Conservation (phyloP, 2,113 vertebrate genomes). For the Balaenoptera acutorostrata region DNA sequence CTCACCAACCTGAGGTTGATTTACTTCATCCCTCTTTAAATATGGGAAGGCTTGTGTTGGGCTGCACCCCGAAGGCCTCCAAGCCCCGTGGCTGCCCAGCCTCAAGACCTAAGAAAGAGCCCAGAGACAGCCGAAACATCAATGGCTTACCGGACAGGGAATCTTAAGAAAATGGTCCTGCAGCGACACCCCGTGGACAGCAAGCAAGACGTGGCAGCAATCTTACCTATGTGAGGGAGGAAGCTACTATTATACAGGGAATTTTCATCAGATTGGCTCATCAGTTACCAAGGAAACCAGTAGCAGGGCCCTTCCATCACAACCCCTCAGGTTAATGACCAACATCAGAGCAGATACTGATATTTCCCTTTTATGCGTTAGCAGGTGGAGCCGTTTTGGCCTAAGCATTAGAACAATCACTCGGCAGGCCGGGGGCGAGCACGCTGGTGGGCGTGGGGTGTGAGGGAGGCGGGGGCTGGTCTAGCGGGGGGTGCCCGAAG, state of each 20-base stretch:
- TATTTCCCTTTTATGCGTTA: not conserved
- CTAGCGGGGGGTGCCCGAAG: not conserved
- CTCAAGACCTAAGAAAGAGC: no score
- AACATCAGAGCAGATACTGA: no score
- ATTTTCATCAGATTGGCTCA: not conserved
- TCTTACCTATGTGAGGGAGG: not conserved
- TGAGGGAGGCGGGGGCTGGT: not conserved
- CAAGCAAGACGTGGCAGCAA: not conserved
- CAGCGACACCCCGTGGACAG: not conserved
- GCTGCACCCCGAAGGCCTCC: not conserved
- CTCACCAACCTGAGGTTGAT: not conserved
- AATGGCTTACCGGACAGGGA: not conserved
- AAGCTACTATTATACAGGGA: not conserved
- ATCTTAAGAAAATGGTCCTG: not conserved
- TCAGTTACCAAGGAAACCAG: not conserved
- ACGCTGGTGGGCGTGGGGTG: not conserved
- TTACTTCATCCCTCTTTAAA: not conserved
- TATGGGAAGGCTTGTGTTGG: not conserved
- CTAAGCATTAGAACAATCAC: not conserved
- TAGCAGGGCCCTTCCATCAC: not conserved
- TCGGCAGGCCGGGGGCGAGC: no score
- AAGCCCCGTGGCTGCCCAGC: no score
- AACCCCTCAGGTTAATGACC: not conserved
- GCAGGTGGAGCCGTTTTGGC: not conserved
- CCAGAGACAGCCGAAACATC: no score